Conservation (phyloP, 2,888 invertebrate genomes). For the Cheilosia vernalis region DNA sequence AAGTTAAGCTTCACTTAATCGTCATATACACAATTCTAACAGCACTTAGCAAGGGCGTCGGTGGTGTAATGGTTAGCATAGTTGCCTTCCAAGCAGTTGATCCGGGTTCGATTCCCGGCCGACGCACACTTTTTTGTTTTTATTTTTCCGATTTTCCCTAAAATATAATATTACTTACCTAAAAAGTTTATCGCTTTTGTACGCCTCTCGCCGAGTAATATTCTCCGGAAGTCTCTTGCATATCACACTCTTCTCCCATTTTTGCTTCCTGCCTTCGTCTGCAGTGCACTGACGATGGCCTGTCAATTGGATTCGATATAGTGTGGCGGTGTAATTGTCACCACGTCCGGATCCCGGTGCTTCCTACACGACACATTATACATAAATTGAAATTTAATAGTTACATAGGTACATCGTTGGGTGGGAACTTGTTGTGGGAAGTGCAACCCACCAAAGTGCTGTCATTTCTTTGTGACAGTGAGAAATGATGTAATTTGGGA, state of each 20-base stretch:
- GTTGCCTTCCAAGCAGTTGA: slow-evolving; percentile 85
- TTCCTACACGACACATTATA: slow-evolving; percentile 83
- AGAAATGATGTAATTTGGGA: slow-evolving; percentile 44
- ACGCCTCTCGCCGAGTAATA: slow-evolving; percentile 86
- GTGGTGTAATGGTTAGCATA: slow-evolving; percentile 84
- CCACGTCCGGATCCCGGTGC: slow-evolving; percentile 89
- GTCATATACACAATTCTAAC: neutral
- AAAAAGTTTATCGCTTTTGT: slow-evolving; percentile 88
- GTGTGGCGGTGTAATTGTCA: slow-evolving; percentile 90
- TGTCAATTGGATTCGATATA: slow-evolving; percentile 87
- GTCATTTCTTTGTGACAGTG: slow-evolving; percentile 12
- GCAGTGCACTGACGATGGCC: slow-evolving; percentile 82
- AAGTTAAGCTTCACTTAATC: too few species aligned
- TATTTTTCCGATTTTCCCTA: neutral
- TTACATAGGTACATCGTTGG: neutral
- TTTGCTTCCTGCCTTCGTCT: slow-evolving; percentile 82
- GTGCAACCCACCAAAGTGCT: slow-evolving; percentile 36
- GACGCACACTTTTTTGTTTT: slow-evolving; percentile 79
- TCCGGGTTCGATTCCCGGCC: slow-evolving; percentile 84
- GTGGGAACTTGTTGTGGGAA: slow-evolving; percentile 1
- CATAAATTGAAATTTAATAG: slow-evolving; percentile 32
- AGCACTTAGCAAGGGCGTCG: slow-evolving; percentile 79
- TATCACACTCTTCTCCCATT: slow-evolving; percentile 88
- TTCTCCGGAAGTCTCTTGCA: slow-evolving; percentile 89
- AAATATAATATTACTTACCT: slow-evolving; percentile 80